Base-by-base conservation (phyloP, 2,113 vertebrate species). In the Ctenodactylus gundi region DNA sequence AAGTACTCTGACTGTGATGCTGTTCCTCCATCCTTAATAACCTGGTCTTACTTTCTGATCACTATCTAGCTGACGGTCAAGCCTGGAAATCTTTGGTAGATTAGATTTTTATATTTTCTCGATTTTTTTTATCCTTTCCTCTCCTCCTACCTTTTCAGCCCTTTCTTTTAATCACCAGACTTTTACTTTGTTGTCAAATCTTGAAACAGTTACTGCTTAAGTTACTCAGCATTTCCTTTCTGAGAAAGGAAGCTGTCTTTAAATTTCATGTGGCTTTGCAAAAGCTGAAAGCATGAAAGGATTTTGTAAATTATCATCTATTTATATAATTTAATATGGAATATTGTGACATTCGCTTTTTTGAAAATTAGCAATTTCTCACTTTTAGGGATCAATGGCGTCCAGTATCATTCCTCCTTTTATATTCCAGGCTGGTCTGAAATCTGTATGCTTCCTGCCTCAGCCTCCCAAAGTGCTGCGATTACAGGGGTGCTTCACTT, bases 351-450 rank as follows among this genome's bases (percentile, higher is more conserved):
- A 85, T n/a, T 91, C 1, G 2, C 15, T 20, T 25, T 88, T 91
- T 92, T 83, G 39, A 76, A 94, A 93, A 62, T 58, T 9, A 39
- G 2, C 91, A 91, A 83, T 62, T 81, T n/a, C n/a, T n/a, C n/a
- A n/a, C n/a, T n/a, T n/a, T n/a, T n/a, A n/a, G n/a, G n/a, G n/a
- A n/a, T n/a, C n/a, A n/a, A n/a, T n/a, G n/a, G n/a, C n/a, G n/a
- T n/a, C n/a, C n/a, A n/a, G n/a, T n/a, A n/a, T n/a, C n/a, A n/a
- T n/a, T n/a, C n/a, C n/a, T n/a, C n/a, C n/a, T n/a, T n/a, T n/a
- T n/a, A n/a, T n/a, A n/a, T n/a, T n/a, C n/a, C n/a, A n/a, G n/a
- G n/a, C n/a, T n/a, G n/a, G n/a, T n/a, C n/a, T n/a, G n/a, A n/a
- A n/a, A n/a, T n/a, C n/a, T n/a, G n/a, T n/a, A n/a, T n/a, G n/a